Evolutionary conservation across 2,797 vertebrate species (phyloP).

Genomic region (Chelon labrosus): DNA sequence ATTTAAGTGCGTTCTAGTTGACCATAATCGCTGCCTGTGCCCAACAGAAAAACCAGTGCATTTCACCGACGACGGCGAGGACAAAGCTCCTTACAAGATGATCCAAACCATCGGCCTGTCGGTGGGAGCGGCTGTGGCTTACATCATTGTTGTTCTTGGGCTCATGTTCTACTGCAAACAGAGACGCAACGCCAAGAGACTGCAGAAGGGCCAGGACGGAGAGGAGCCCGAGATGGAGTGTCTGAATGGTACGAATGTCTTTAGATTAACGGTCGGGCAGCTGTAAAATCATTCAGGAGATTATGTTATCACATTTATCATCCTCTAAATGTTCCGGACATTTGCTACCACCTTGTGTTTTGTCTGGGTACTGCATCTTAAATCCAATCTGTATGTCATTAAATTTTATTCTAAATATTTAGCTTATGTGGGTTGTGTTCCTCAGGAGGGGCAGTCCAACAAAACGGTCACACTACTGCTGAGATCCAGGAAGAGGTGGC

Average conservation of each 20-base stretch:
- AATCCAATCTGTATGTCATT: too few species aligned
- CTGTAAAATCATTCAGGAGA: not conserved
- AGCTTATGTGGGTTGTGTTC: constrained; percentile 26
- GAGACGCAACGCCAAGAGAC: constrained; percentile 92
- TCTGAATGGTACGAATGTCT: constrained; percentile 88
- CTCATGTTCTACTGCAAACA: constrained; percentile 99
- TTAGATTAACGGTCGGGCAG: not conserved
- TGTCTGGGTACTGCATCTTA: constrained; percentile 18
- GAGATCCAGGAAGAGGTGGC: constrained; percentile 98
- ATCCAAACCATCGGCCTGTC: constrained; percentile 98
- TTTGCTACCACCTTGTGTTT: constrained; percentile 71
- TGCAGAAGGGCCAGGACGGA: constrained; percentile 91
- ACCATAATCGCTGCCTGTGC: constrained; percentile 3
- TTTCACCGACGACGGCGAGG: constrained; percentile 60
- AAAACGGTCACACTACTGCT: constrained; percentile 93
- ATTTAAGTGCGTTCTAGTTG: not conserved
- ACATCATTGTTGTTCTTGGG: constrained; percentile 96
- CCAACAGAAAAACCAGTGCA: constrained; percentile 89
- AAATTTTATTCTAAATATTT: too few species aligned
- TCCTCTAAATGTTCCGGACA: not conserved
- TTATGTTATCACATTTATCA: not conserved
- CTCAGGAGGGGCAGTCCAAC: constrained; percentile 89
- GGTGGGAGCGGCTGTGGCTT: constrained; percentile 95
- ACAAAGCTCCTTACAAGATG: constrained; percentile 96
- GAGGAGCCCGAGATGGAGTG: constrained; percentile 98